Base-by-base conservation (phyloP, 2,888 invertebrate genomes). In the Tenthredo distinguenda region DNA sequence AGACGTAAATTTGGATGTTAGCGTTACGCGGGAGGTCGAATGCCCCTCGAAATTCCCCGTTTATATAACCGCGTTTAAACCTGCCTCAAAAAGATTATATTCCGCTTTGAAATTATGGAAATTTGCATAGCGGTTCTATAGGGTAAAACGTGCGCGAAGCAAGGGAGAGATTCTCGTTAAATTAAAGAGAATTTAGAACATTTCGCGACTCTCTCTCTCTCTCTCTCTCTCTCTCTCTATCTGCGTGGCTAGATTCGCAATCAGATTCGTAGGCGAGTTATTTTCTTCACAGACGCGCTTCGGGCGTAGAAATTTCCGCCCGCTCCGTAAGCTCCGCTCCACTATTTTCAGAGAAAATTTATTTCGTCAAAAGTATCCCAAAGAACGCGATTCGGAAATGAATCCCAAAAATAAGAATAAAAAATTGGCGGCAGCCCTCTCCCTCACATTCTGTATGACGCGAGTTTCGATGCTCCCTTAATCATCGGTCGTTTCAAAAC, bases 21-120 rank as follows among this genome's bases (percentile, higher is more conserved):
- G 47, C 47, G 12, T 47, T n/a, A 50, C n/a, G n/a, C 6, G n/a
- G n/a, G 6, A 26, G 12, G 12, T 62, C 26, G 62, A 62, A 26
- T 62, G 47, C 26, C 10, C 10, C 21, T 62, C 9, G 26, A 21
- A 62, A 62, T 62, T 1, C 26, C 26, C 26, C 26, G 9, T 62
- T 62, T 62, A 62, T 62, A 62, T 62, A 62, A 12, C 62, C 62
- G 26, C 26, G 62, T 55, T 55, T 55, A 62, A 62, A 26, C 26
- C 12, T 3, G 12, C 26, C 21, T 10, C 10, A 62, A 62, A 62
- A 68, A 68, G 26, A 68, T 31, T 34, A 34, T 68, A 68, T 68
- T 90, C 89, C 90, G 89, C 89, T 90, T 89, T 65, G 81, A 77
- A 86, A 74, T 43, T 74, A 68, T 68, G 68, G 4, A 68, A 68